Percentiles rank a stretch among this genome's conserved stretches.
These are phyloP conservation scores for Flexamia atlantica DNA, from an alignment of 2,888 invertebrate species.

Conservation along the genomic window DNA sequence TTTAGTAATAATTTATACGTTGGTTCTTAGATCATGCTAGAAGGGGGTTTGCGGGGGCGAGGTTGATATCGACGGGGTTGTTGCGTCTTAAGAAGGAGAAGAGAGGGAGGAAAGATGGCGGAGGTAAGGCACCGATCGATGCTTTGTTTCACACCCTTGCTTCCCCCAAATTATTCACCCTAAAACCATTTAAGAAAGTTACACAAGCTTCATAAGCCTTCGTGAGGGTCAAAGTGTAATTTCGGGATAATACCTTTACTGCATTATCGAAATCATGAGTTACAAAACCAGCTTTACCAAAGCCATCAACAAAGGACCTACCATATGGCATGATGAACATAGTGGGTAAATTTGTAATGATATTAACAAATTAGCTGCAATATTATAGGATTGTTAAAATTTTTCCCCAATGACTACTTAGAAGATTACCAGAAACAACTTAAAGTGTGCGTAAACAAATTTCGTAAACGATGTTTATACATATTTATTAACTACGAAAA, in stretches of 20 bases:
- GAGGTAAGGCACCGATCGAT: slow-evolving; percentile 49
- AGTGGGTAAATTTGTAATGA: neutral
- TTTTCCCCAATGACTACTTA: too few relatives aligned
- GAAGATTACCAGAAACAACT: too few relatives aligned
- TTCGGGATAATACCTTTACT: slow-evolving; percentile 44
- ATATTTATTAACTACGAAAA: too few relatives aligned
- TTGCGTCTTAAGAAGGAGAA: slow-evolving; percentile 50
- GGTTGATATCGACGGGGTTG: neutral
- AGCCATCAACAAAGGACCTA: slow-evolving; percentile 25
- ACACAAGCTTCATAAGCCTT: slow-evolving; percentile 48
- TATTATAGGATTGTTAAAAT: too few relatives aligned
- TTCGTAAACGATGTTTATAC: too few relatives aligned
- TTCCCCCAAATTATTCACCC: slow-evolving; percentile 50
- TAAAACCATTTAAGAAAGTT: slow-evolving; percentile 54
- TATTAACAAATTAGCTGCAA: neutral
- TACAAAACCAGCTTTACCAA: slow-evolving; percentile 12
- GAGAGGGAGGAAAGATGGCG: slow-evolving; percentile 56
- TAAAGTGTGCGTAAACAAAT: too few relatives aligned
- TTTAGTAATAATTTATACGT: too few relatives aligned
- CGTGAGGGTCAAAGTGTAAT: slow-evolving; percentile 40
- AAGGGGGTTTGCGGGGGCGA: neutral
- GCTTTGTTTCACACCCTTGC: slow-evolving; percentile 53
- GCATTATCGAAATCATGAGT: slow-evolving; percentile 31
- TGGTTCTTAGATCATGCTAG: too few relatives aligned
- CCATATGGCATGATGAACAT: neutral